These are phyloP conservation scores for Spodoptera frugiperda DNA, from an alignment of 1,140 invertebrate species.

Conservation along the genomic window DNA sequence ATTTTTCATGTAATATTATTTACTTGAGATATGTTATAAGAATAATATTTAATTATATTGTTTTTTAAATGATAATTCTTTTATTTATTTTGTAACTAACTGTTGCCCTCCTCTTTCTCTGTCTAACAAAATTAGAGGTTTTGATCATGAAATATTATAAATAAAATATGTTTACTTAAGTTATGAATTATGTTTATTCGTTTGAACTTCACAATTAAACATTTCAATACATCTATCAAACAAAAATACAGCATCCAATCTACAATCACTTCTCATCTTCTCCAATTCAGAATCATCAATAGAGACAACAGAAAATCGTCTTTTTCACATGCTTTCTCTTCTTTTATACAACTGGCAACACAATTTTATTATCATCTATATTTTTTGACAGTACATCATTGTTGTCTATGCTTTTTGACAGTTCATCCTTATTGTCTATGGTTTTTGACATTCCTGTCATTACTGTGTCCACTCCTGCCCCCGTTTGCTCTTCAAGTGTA, in stretches of 20 bases:
- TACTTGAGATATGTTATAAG: too few relatives aligned
- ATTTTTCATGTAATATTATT: too few relatives aligned
- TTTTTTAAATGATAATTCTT: too few relatives aligned
- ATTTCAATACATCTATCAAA: constrained; percentile 66
- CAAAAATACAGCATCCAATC: constrained; percentile 41
- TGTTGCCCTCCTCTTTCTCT: too few relatives aligned
- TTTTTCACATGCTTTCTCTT: constrained; percentile 35
- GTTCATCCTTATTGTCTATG: constrained; percentile 28
- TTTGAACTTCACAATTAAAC: constrained; percentile 58
- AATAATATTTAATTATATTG: too few relatives aligned
- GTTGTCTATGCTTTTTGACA: constrained; percentile 18
- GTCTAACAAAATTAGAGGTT: too few relatives aligned
- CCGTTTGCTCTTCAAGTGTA: constrained; percentile 28
- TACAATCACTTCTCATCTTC: constrained; percentile 50
- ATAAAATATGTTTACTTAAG: too few relatives aligned
- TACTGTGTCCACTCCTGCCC: neutral
- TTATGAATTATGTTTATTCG: constrained; percentile 59
- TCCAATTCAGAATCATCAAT: constrained; percentile 57
- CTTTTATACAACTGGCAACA: constrained; percentile 14
- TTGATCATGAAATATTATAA: too few relatives aligned
- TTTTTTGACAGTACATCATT: too few relatives aligned
- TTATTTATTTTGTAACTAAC: too few relatives aligned
- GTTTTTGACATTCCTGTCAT: neutral
- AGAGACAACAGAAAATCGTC: constrained; percentile 52
- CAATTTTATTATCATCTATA: too few relatives aligned